Conservation (phyloP, 2,888 invertebrate genomes). For the Thymelicus acteon region DNA sequence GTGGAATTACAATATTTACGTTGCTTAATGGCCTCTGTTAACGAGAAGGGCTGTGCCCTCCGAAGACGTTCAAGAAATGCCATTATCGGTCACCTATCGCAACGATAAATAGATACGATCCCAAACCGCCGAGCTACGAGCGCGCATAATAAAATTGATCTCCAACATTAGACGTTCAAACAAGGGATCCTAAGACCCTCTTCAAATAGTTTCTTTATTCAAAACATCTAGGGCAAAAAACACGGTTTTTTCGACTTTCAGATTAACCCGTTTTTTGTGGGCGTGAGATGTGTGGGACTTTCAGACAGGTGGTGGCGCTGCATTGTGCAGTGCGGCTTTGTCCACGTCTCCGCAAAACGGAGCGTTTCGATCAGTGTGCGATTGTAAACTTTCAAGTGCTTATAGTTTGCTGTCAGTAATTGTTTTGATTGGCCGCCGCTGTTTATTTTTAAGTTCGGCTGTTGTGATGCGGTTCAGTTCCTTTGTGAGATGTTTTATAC, state of each 20-base stretch:
- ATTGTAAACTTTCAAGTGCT: constrained; percentile 36
- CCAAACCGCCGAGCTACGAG: no score
- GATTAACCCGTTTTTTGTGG: constrained; percentile 77
- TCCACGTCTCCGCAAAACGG: constrained; percentile 44
- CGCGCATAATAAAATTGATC: constrained; percentile 10
- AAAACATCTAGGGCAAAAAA: constrained; percentile 32
- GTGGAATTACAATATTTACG: no score
- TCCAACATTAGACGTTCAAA: constrained; percentile 24
- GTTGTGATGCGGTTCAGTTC: constrained; percentile 3
- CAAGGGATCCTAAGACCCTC: constrained; percentile 15
- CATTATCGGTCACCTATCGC: no score
- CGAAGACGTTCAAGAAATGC: no score
- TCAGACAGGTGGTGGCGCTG: constrained; percentile 64
- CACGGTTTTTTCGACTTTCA: constrained; percentile 49
- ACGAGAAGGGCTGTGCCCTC: no score
- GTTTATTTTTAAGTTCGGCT: constrained; percentile 28
- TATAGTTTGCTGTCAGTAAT: constrained; percentile 21
- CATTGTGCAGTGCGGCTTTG: constrained; percentile 47
- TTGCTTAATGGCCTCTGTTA: no score
- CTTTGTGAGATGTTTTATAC: constrained; percentile 4
- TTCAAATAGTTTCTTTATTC: constrained; percentile 27
- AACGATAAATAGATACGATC: no score
- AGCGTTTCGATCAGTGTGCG: constrained; percentile 36
- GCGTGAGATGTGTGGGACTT: constrained; percentile 69
- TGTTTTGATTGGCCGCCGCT: constrained; percentile 26